A percentile compares a stretch with the other conserved stretches of the same genome.
Evolutionary conservation across 2,797 vertebrate genomes (phyloP).

Genomic region (Toxotes lorentzi): DNA sequence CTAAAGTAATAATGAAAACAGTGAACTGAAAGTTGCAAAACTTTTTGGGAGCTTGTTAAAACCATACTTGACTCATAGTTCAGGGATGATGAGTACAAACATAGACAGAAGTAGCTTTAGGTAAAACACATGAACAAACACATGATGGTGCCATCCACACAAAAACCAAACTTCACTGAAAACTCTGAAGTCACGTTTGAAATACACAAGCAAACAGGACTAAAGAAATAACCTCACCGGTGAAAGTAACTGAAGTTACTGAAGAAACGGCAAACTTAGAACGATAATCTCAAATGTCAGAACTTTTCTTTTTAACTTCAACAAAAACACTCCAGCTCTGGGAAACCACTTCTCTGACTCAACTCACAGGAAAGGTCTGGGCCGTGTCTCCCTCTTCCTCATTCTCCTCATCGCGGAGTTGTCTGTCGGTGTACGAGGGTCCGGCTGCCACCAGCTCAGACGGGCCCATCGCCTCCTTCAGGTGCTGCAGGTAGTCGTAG

Average conservation of each 20-base stretch:
- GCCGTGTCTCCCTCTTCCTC: slow-evolving; percentile 50
- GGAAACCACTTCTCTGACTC: neutral
- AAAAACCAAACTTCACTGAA: neutral
- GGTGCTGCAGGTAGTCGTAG: slow-evolving; percentile 97
- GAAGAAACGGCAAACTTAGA: too few species aligned
- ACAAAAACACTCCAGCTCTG: neutral
- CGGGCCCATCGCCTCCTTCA: slow-evolving; percentile 86
- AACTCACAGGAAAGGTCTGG: slow-evolving; percentile 82
- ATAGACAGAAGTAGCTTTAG: too few species aligned
- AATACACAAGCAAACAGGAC: too few species aligned
- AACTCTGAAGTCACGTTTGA: too few species aligned
- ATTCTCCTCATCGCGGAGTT: slow-evolving; percentile 62
- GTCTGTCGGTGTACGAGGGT: slow-evolving; percentile 18
- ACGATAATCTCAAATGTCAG: neutral
- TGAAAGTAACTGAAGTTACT: neutral
- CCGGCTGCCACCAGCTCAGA: slow-evolving; percentile 87
- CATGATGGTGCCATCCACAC: neutral
- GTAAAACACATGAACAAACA: neutral
- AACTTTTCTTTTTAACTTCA: neutral
- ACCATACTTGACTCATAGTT: neutral
- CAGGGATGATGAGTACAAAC: neutral
- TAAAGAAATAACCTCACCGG: too few species aligned
- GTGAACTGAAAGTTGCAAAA: too few species aligned
- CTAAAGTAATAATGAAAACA: too few species aligned
- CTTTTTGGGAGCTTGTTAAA: too few species aligned